These are phyloP conservation scores for Proctacanthus coquilletti DNA, from an alignment of 1,140 invertebrate genomes.

Conservation along the genomic window DNA sequence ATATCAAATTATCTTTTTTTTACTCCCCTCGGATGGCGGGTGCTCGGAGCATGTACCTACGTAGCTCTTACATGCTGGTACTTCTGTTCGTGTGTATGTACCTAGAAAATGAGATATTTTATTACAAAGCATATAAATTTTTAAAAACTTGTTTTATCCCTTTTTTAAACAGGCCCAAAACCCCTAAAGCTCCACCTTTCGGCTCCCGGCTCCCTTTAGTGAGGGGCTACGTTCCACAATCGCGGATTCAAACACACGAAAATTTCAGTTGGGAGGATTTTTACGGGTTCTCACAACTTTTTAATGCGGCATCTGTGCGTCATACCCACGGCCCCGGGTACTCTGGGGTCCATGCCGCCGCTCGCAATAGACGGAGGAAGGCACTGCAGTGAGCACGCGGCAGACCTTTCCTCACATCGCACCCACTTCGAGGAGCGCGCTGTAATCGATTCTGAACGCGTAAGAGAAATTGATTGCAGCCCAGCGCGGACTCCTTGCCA, in stretches of 20 bases:
- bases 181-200: background rate
- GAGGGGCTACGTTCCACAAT: background rate
- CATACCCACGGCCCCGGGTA: background rate
- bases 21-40: background rate
- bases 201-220: background rate
- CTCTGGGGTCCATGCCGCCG: background rate
- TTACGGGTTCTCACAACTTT: background rate
- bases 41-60: background rate
- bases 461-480: no score
- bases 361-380: background rate
- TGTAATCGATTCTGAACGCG: background rate
- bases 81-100: background rate
- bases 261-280: background rate
- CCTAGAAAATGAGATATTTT: constrained; percentile 1
- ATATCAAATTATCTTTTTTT: constrained; percentile 1
- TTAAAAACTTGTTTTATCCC: constrained; percentile 1
- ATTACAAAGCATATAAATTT: constrained; percentile 1
- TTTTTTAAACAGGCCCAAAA: background rate
- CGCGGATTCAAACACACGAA: background rate
- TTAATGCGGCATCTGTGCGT: background rate
- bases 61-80: background rate
- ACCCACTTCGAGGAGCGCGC: background rate
- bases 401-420: background rate
- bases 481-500: no score
- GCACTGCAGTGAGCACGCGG: background rate